phyloP scores from a whole-genome alignment of 1,140 invertebrate species.

The Uloborus diversus region DNA sequence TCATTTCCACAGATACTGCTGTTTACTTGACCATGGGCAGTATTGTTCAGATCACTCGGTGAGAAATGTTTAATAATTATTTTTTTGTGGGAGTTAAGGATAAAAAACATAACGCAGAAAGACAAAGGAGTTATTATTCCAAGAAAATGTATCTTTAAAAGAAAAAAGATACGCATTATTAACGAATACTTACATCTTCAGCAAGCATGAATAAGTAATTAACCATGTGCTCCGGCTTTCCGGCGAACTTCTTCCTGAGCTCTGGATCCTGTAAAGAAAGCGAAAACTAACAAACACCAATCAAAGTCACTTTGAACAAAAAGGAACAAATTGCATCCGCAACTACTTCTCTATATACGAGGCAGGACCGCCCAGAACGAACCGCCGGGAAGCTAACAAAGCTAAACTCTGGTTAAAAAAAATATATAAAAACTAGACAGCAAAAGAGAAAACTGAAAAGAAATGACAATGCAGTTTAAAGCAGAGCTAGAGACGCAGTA shows the following conservation, averaged over 20 bases:
- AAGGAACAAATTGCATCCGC: background rate
- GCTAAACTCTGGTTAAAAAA: too few species aligned
- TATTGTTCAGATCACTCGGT: too few species aligned
- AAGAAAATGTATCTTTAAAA: too few species aligned
- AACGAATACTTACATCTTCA: conserved; percentile 80
- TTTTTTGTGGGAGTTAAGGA: too few species aligned
- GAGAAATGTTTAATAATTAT: too few species aligned
- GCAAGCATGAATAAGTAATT: conserved; percentile 98
- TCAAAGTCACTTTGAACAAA: background rate
- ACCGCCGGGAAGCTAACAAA: too few species aligned
- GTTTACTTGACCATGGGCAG: too few species aligned
- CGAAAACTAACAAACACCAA: conserved; percentile 34
- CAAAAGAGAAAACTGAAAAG: background rate
- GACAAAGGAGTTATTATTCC: too few species aligned
- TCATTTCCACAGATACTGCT: too few species aligned
- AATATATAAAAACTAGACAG: background rate
- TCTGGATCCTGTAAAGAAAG: conserved; percentile 79
- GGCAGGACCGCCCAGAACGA: too few species aligned
- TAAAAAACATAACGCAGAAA: too few species aligned
- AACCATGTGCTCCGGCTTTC: conserved; percentile 96
- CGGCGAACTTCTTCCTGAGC: conserved; percentile 94
- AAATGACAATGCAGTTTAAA: background rate
- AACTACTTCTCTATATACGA: conserved; percentile 3
- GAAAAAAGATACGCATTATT: too few species aligned
- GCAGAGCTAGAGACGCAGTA: background rate